Evolutionary conservation across 2,888 invertebrate genomes (phyloP), one percentile per base, ranked within the genome.

Genomic region (Sinelater perroti): DNA sequence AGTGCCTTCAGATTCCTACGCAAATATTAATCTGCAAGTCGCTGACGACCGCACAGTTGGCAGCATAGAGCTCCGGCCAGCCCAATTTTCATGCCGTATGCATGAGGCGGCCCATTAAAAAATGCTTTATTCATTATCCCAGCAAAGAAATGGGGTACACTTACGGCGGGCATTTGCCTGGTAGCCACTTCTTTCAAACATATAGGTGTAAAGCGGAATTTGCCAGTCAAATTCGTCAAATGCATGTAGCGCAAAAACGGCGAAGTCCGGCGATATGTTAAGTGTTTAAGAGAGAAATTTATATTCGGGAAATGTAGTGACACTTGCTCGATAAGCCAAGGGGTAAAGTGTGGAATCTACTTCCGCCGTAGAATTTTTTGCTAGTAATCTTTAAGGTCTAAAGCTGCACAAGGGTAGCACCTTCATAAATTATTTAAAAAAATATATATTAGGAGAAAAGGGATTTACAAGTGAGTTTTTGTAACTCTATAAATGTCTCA

Each of bases 141-240:
- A 10, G 20, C n/a, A 46, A 46, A 46, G 20, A 46, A 46, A 46
- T 46, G 46, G 33, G 33, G 33, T 46, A 20, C 24, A 20, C 30
- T 33, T 14, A 20, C 21, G 46, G 31, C 33, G 14, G 31, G 30
- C 33, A 18, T 46, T 46, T 46, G 33, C 33, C 20, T 46, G 46
- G 33, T 21, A 20, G 46, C 20, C 46, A 46, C 30, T 46, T 46
- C 40, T 40, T 24, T 21, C 24, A 40, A 13, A 14, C 24, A 40
- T 16, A 24, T 33, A 30, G 30, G 46, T 46, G 46, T 46, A 33
- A 46, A 46, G 30, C n/a, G 8, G 33, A 28, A 46, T 46, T 46
- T 46, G 46, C 31, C 31, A 46, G 31, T 46, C 46, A 31, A 46
- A 46, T 46, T 46, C 18, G 33, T 46, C 46, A 46, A 31, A 17